A percentile compares a stretch with the other conserved stretches of the same genome.
phyloP scores from a whole-genome alignment of 2,888 invertebrate species.

The Aphodius granarius region DNA sequence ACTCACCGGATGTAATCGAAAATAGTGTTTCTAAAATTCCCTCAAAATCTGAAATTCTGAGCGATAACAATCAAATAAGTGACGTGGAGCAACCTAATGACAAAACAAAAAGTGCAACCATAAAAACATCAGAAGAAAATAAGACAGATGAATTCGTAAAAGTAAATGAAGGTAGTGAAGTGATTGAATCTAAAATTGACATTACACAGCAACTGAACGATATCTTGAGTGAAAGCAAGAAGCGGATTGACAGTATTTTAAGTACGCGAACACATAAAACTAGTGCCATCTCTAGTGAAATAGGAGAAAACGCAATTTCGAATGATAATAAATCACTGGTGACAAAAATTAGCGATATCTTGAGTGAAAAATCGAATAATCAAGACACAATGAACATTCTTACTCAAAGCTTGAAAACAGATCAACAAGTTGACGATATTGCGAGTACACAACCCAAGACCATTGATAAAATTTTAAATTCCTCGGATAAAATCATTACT shows the following conservation, averaged over 20 bases:
- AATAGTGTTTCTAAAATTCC: too few species aligned
- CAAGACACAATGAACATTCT: neutral
- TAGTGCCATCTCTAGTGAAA: neutral
- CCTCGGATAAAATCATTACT: constrained; percentile 1
- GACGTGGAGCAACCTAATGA: neutral
- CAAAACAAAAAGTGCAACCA: constrained; percentile 10
- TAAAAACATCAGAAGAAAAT: neutral
- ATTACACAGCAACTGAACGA: neutral
- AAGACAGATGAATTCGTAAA: neutral
- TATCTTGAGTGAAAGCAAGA: neutral
- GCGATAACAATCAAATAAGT: neutral
- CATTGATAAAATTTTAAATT: neutral
- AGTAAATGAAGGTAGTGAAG: neutral
- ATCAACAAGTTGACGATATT: neutral
- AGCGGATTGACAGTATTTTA: neutral
- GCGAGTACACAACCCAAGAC: neutral
- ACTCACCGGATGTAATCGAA: constrained; percentile 1
- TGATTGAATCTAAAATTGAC: neutral
- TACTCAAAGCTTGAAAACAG: neutral
- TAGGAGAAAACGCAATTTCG: neutral
- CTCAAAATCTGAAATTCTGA: neutral
- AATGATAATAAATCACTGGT: neutral
- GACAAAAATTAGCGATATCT: neutral
- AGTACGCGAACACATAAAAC: neutral
- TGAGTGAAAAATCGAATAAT: neutral